phyloP scores from a whole-genome alignment of 2,888 invertebrate species.

The Orthosia gracilis region DNA sequence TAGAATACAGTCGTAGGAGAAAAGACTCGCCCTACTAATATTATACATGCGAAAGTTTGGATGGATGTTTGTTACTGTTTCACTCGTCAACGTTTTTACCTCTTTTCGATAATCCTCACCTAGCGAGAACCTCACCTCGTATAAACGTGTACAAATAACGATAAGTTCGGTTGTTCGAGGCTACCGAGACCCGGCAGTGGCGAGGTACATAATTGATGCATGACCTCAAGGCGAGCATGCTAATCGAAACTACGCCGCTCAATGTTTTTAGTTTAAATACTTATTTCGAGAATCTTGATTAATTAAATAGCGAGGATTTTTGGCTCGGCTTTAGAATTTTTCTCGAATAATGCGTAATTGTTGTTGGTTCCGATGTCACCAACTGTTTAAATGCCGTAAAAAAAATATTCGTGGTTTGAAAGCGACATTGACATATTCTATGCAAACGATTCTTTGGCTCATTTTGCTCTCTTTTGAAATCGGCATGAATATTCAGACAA shows the following conservation, averaged over 20 bases:
- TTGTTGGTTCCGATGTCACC: not conserved
- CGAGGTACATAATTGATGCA: constrained; percentile 35
- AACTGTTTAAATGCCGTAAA: not conserved
- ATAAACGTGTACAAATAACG: not conserved
- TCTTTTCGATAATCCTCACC: not conserved
- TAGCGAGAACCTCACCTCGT: not conserved
- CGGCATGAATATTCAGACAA: no score
- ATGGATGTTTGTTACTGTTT: no score
- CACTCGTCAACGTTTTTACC: not conserved
- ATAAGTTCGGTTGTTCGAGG: constrained; percentile 43
- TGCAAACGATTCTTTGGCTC: no score
- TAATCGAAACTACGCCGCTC: not conserved
- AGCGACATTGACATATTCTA: no score
- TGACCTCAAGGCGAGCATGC: constrained; percentile 25
- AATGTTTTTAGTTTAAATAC: constrained; percentile 4
- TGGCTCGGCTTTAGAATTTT: not conserved
- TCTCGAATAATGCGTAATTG: not conserved
- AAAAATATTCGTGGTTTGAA: no score
- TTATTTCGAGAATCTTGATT: constrained; percentile 16
- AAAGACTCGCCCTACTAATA: no score
- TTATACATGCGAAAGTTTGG: no score
- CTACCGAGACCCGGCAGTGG: constrained; percentile 38
- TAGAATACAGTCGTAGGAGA: no score
- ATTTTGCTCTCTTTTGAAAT: no score
- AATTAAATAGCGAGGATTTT: constrained; percentile 4